Conservation (phyloP, 2,888 invertebrate species). For the Yponomeuta evonymella region DNA sequence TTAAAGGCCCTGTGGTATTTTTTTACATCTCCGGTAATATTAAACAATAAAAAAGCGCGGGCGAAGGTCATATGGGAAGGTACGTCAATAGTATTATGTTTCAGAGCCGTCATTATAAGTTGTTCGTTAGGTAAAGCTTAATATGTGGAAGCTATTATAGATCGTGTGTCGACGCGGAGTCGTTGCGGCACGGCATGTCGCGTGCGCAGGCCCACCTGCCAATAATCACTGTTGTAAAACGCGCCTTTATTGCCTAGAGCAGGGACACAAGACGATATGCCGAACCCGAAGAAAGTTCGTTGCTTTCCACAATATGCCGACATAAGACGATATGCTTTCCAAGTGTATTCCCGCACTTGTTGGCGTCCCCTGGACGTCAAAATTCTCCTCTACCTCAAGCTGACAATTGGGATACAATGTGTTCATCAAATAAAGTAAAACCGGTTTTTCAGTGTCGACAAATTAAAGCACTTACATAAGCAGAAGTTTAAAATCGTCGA, state of each 20-base stretch:
- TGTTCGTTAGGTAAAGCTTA: conserved; percentile 30
- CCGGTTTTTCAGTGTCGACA: too few species aligned
- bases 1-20: neutral
- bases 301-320: too few species aligned
- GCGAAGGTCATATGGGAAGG: conserved; percentile 2
- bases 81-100: neutral
- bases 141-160: conserved; percentile 38
- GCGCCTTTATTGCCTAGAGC: neutral
- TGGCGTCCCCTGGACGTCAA: too few species aligned
- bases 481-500: too few species aligned
- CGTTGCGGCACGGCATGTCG: conserved; percentile 51
- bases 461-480: too few species aligned
- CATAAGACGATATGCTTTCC: too few species aligned
- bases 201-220: conserved; percentile 56
- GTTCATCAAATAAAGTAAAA: too few species aligned
- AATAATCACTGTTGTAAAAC: conserved; percentile 46
- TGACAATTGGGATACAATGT: too few species aligned
- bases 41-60: neutral
- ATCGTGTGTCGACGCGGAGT: conserved; percentile 24
- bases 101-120: conserved; percentile 3
- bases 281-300: too few species aligned
- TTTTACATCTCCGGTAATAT: neutral
- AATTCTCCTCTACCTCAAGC: too few species aligned
- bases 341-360: too few species aligned
- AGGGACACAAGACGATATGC: too few species aligned